phyloP scores from a whole-genome alignment of 2,888 invertebrate species.

The Hipparchia semele region DNA sequence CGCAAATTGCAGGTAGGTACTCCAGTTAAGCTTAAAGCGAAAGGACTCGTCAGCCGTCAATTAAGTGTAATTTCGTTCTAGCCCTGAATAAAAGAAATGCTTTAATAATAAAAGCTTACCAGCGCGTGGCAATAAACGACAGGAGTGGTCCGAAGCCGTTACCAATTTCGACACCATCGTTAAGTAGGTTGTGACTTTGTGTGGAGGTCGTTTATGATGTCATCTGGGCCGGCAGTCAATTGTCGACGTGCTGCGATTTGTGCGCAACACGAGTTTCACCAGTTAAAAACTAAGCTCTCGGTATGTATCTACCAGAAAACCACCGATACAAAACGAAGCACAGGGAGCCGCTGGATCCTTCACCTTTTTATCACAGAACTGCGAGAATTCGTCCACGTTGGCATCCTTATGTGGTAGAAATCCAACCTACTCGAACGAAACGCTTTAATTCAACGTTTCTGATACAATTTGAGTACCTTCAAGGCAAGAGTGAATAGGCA shows the following conservation, averaged over 20 bases:
- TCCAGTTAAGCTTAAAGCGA: not conserved
- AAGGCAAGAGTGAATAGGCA: no score
- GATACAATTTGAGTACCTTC: no score
- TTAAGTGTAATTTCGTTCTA: constrained; percentile 16
- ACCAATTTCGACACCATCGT: constrained; percentile 51
- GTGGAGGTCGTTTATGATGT: constrained; percentile 54
- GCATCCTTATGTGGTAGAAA: no score
- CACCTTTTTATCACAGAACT: no score
- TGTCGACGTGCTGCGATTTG: constrained; percentile 49
- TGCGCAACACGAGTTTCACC: constrained; percentile 14
- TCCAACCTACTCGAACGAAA: no score
- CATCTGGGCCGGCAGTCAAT: constrained; percentile 64
- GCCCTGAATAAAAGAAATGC: constrained; percentile 21
- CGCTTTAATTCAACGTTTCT: no score
- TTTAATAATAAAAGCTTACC: constrained; percentile 46
- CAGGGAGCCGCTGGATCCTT: no score
- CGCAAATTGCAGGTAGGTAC: not conserved
- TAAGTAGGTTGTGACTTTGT: constrained; percentile 34
- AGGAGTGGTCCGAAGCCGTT: constrained; percentile 49
- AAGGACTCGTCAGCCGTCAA: constrained; percentile 10
- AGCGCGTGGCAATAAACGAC: constrained; percentile 51
- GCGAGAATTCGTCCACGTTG: no score
- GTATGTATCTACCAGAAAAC: no score
- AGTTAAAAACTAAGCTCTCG: not conserved
- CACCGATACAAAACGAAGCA: no score